Percentiles rank a stretch among this genome's conserved stretches.
These are phyloP conservation scores for Anguilla rostrata DNA, from an alignment of 2,113 vertebrate species.

Conservation along the genomic window DNA sequence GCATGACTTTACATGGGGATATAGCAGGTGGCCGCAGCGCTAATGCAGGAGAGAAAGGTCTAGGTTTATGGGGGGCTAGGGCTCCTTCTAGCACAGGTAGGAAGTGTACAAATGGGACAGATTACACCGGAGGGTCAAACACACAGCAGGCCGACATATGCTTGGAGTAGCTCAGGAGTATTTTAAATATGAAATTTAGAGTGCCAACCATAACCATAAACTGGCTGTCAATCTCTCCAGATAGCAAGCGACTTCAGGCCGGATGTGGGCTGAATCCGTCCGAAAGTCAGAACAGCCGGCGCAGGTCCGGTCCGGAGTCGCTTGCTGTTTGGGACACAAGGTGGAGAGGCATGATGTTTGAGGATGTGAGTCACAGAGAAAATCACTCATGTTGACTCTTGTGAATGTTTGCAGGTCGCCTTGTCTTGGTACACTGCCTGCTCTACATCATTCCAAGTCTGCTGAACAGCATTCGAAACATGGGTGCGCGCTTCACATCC, in stretches of 20 bases:
- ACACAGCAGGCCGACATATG: background rate
- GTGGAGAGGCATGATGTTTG: background rate
- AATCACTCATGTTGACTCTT: background rate
- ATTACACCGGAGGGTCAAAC: background rate
- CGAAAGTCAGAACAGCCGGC: too few relatives aligned
- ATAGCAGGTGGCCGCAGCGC: background rate
- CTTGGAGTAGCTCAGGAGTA: background rate
- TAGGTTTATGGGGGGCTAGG: too few relatives aligned
- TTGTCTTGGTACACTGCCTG: background rate
- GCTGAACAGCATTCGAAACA: constrained; percentile 11
- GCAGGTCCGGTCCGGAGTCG: too few relatives aligned
- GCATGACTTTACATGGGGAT: background rate
- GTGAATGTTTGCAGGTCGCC: too few relatives aligned
- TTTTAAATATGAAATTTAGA: background rate
- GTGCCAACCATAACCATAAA: background rate
- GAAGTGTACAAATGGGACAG: background rate
- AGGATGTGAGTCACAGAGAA: background rate
- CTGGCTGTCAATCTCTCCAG: background rate
- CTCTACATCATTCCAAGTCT: background rate
- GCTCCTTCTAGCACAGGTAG: background rate
- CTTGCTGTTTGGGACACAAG: too few relatives aligned
- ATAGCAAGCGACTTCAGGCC: too few relatives aligned
- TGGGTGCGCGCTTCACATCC: background rate
- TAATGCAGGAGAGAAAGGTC: background rate
- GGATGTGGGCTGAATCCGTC: too few relatives aligned